phyloP scores from a whole-genome alignment of 2,888 invertebrate genomes.

The Eurytoma californica region DNA sequence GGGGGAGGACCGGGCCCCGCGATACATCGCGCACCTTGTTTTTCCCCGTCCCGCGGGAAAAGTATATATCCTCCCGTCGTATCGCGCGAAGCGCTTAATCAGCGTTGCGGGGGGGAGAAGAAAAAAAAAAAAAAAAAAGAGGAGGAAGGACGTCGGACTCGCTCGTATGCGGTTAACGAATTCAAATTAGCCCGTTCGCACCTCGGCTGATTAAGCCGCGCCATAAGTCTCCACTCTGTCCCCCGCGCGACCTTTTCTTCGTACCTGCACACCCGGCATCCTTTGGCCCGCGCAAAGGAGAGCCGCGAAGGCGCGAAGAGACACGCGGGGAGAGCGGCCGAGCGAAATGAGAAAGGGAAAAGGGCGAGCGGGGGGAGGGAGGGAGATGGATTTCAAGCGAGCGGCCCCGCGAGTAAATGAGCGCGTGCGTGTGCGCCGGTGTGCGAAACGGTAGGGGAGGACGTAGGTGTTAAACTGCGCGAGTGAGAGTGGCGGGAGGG shows the following conservation, averaged over 20 bases:
- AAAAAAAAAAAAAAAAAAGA: no score
- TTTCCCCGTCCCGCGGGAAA: no score
- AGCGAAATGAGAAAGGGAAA: conserved; percentile 41
- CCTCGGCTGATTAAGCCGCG: conserved; percentile 69
- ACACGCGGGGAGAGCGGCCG: conserved; percentile 34
- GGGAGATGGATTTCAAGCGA: conserved; percentile 51
- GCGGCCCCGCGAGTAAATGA: conserved; percentile 24
- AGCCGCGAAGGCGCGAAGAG: neutral
- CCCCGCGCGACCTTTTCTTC: conserved; percentile 54
- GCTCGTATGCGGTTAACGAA: conserved; percentile 62
- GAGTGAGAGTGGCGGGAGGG: conserved; percentile 56
- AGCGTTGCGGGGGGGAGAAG: neutral
- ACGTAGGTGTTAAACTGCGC: conserved; percentile 51
- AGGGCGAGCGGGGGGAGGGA: neutral
- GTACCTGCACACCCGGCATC: conserved; percentile 21
- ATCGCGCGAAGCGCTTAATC: conserved; percentile 39
- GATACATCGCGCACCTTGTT: no score
- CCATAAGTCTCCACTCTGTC: conserved; percentile 60
- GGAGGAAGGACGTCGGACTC: conserved; percentile 36
- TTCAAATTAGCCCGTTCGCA: conserved; percentile 71
- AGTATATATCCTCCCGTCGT: conserved; percentile 2
- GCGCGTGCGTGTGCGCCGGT: conserved; percentile 31
- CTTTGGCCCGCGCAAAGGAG: neutral
- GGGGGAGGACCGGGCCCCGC: no score
- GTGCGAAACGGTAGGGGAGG: conserved; percentile 28